Evolutionary conservation across 1,140 invertebrate genomes (phyloP).

Genomic region (Lepidotrigona ventralis): DNA sequence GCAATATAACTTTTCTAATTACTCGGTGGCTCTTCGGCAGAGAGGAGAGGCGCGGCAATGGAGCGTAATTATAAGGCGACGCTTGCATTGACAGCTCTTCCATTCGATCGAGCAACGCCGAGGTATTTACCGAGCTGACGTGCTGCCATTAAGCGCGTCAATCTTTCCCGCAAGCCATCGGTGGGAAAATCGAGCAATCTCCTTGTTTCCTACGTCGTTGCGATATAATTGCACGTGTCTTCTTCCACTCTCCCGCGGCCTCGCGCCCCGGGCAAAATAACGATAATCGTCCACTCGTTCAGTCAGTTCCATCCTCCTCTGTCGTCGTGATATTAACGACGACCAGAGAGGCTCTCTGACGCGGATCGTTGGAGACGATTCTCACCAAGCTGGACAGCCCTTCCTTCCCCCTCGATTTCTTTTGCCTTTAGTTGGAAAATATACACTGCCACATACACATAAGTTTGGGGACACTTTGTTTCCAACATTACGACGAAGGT

Average conservation of each 20-base stretch:
- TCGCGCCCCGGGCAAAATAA: background rate
- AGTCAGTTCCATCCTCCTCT: background rate
- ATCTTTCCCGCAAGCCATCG: background rate
- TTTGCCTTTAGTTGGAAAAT: no score
- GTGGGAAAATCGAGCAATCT: background rate
- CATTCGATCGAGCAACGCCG: background rate
- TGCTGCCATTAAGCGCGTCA: background rate
- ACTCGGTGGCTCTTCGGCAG: background rate
- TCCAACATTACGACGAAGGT: no score
- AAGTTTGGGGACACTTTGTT: no score
- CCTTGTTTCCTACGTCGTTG: background rate
- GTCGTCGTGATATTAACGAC: no score
- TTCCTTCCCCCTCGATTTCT: no score
- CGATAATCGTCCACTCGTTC: background rate
- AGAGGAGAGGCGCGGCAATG: background rate
- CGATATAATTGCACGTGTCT: background rate
- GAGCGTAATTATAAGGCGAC: constrained; percentile 1
- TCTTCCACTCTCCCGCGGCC: background rate
- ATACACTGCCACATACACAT: no score
- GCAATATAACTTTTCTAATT: constrained; percentile 12
- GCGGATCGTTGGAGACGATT: no score
- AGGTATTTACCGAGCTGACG: constrained; percentile 2
- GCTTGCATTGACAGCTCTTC: constrained; percentile 1
- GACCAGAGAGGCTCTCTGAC: no score
- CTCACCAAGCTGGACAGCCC: no score